phyloP scores from a whole-genome alignment of 2,888 invertebrate genomes.

The Mythimna pallens region DNA sequence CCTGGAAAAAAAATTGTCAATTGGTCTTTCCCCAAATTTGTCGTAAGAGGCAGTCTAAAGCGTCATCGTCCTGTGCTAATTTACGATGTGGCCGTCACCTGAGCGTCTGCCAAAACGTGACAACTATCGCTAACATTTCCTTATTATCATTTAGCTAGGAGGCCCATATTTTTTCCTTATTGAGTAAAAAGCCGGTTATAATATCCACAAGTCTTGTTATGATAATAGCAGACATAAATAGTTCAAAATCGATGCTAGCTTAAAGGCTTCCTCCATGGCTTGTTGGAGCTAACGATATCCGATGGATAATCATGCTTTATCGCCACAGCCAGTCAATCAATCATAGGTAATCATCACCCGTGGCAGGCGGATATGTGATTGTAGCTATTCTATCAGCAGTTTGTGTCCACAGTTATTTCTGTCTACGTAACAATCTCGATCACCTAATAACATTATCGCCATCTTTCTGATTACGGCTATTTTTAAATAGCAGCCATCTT shows the following conservation, averaged over 20 bases:
- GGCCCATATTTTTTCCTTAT: constrained; percentile 19
- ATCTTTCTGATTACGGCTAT: not conserved
- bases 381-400: constrained; percentile 22
- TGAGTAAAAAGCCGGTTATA: not conserved
- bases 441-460: constrained; percentile 2
- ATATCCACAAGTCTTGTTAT: constrained; percentile 9
- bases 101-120: constrained; percentile 1
- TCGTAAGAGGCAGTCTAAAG: not conserved
- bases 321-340: constrained; percentile 46
- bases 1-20: not conserved
- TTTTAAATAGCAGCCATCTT: not conserved
- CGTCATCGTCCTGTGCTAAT: constrained; percentile 16
- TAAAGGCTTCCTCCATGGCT: constrained; percentile 21
- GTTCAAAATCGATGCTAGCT: constrained; percentile 9
- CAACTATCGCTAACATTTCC: constrained; percentile 15
- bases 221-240: constrained; percentile 11
- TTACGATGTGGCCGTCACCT: constrained; percentile 10
- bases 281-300: constrained; percentile 42
- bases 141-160: constrained; percentile 10
- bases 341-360: constrained; percentile 44
- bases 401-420: constrained; percentile 27
- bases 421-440: constrained; percentile 3
- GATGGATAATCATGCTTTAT: constrained; percentile 43
- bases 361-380: constrained; percentile 34
- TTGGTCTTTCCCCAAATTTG: constrained; percentile 8